These are phyloP conservation scores for Cheilosia urbana DNA, from an alignment of 2,888 invertebrate genomes.

Conservation along the genomic window DNA sequence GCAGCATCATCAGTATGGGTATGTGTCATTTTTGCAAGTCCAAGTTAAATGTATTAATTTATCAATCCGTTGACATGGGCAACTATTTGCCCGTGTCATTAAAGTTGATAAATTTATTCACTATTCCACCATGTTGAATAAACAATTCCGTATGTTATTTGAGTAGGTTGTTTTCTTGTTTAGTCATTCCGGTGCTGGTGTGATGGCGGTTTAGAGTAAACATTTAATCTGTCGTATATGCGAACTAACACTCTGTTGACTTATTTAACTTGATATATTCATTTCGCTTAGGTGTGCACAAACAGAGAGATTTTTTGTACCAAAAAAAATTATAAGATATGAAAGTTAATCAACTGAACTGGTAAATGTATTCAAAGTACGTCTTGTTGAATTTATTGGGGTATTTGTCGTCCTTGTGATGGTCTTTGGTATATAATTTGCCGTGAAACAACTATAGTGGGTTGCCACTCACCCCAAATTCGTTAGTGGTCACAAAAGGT, in stretches of 20 bases:
- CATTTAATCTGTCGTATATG: slow-evolving; percentile 4
- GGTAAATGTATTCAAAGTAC: not conserved
- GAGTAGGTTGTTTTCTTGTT: not conserved
- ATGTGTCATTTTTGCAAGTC: not conserved
- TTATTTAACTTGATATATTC: not conserved
- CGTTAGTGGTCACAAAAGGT: too few relatives aligned
- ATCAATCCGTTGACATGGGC: not conserved
- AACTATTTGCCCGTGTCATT: not conserved
- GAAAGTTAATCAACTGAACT: not conserved
- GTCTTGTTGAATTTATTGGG: too few relatives aligned
- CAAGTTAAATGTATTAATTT: not conserved
- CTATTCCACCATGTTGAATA: not conserved
- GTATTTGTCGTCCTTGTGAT: too few relatives aligned
- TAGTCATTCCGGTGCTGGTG: not conserved
- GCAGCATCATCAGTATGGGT: too few relatives aligned
- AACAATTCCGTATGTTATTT: not conserved
- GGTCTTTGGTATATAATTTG: too few relatives aligned
- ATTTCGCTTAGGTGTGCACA: not conserved
- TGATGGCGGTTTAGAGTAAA: not conserved
- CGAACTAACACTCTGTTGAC: not conserved
- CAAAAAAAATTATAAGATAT: not conserved
- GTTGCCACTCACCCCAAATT: too few relatives aligned
- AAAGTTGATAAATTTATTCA: not conserved
- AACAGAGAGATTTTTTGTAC: not conserved
- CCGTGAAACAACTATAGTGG: too few relatives aligned